phyloP scores from a whole-genome alignment of 2,797 vertebrate species.

The Percopsis omiscomaycus region DNA sequence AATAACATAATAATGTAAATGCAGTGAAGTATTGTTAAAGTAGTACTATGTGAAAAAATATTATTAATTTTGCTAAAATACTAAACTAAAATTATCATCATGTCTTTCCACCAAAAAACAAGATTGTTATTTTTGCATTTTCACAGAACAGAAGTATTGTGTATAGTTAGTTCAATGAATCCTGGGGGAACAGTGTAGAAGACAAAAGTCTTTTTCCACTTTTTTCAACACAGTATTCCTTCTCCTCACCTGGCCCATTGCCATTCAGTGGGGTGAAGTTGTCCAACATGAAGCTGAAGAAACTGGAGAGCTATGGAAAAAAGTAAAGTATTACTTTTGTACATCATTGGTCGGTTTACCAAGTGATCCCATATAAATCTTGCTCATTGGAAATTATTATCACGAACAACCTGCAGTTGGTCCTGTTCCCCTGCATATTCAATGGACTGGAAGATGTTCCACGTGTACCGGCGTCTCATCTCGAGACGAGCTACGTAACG shows the following conservation, averaged over 20 bases:
- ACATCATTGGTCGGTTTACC: background rate
- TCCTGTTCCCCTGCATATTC: conserved; percentile 95
- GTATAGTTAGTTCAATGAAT: too few relatives aligned
- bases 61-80: too few relatives aligned
- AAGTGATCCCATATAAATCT: background rate
- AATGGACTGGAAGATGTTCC: conserved; percentile 93
- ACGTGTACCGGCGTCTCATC: conserved; percentile 87
- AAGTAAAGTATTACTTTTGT: background rate
- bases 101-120: too few relatives aligned
- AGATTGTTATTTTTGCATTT: too few relatives aligned
- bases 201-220: too few relatives aligned
- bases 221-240: too few relatives aligned
- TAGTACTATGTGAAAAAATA: too few relatives aligned
- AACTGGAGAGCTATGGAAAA: conserved; percentile 85
- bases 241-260: conserved; percentile 78
- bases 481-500: conserved; percentile 85
- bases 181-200: too few relatives aligned
- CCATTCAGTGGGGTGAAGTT: conserved; percentile 78
- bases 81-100: too few relatives aligned
- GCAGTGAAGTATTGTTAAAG: too few relatives aligned
- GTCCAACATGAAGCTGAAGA: conserved; percentile 95
- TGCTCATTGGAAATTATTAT: background rate
- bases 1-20: too few relatives aligned
- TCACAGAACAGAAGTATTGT: too few relatives aligned
- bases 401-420: conserved; percentile 74